These are phyloP conservation scores for Berghia stephanieae DNA, from an alignment of 1,140 invertebrate genomes.

Conservation along the genomic window DNA sequence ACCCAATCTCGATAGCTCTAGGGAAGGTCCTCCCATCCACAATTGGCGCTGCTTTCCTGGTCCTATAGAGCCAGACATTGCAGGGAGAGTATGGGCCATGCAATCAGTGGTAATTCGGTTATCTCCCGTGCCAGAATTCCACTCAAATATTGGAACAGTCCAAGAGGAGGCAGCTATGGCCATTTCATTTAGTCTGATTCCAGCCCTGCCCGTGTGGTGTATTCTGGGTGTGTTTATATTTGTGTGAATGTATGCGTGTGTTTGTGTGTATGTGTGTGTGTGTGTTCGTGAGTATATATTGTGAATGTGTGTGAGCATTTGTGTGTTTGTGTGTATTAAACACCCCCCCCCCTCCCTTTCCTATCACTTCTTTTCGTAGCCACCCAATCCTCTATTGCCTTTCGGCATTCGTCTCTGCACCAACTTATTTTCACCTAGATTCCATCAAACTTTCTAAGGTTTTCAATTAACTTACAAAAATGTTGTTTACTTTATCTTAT, in stretches of 20 bases:
- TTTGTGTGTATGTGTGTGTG: not conserved
- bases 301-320: not conserved
- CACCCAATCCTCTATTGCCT: not conserved
- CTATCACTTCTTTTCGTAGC: not conserved
- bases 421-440: not conserved
- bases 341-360: not conserved
- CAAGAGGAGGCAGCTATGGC: not conserved
- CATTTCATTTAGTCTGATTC: not conserved
- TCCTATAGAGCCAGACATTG: not conserved
- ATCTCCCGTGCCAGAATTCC: not conserved
- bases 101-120: not conserved
- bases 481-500: too few relatives aligned
- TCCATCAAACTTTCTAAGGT: too few relatives aligned
- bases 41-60: not conserved
- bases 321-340: conserved; percentile 1
- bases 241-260: not conserved
- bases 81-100: not conserved
- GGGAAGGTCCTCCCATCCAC: too few relatives aligned
- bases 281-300: not conserved
- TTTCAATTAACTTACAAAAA: too few relatives aligned
- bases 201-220: too few relatives aligned
- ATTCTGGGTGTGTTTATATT: not conserved
- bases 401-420: not conserved
- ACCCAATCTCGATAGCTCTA: too few relatives aligned
- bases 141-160: not conserved